phyloP scores from a whole-genome alignment of 2,113 vertebrate genomes.

The Dicaeum eximium region DNA sequence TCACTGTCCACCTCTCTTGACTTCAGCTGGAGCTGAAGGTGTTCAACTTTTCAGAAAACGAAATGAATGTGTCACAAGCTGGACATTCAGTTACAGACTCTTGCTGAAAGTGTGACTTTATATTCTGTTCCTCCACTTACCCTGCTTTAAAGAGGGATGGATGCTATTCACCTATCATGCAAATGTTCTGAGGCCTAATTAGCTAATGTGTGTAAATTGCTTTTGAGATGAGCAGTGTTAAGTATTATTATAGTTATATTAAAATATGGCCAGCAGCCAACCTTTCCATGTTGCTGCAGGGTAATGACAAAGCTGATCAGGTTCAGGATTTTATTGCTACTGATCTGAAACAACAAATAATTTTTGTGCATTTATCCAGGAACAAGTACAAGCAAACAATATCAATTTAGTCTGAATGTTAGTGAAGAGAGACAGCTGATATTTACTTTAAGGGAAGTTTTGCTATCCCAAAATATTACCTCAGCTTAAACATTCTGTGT shows the following conservation, averaged over 20 bases:
- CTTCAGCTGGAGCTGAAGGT: neutral
- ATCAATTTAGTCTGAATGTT: neutral
- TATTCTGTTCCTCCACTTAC: neutral
- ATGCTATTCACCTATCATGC: conserved; percentile 34
- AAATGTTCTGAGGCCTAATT: conserved; percentile 57
- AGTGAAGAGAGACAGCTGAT: neutral
- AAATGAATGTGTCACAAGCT: neutral
- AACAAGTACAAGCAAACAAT: neutral
- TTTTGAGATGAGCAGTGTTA: conserved; percentile 58
- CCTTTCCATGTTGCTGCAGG: conserved; percentile 15
- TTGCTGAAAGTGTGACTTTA: neutral
- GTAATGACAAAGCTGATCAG: conserved; percentile 43
- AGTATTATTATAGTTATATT: conserved; percentile 61
- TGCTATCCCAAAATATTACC: neutral
- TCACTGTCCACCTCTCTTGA: neutral
- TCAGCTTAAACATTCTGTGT: neutral
- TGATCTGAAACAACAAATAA: conserved; percentile 7
- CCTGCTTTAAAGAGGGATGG: neutral
- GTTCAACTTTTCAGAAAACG: neutral
- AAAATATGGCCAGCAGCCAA: conserved; percentile 60
- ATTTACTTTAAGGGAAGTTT: neutral
- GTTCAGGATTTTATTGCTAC: conserved; percentile 9
- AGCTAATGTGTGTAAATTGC: conserved; percentile 60
- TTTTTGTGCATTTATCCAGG: neutral
- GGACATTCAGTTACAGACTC: neutral